These are phyloP conservation scores for Oncopodura yosiiana DNA, from an alignment of 1,140 invertebrate genomes.

Conservation along the genomic window DNA sequence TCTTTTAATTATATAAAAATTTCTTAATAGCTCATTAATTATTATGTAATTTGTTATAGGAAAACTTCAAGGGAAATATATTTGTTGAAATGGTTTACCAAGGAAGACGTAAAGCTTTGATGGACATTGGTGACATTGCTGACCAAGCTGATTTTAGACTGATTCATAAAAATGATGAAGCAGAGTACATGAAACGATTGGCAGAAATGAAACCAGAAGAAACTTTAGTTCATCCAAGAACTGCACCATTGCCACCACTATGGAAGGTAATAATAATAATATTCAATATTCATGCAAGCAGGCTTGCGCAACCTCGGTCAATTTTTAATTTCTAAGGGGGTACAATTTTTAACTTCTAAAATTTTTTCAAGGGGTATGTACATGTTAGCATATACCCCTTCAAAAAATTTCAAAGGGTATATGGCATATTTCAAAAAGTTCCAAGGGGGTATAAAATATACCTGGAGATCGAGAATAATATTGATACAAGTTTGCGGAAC, in stretches of 20 bases:
- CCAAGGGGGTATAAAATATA: no score
- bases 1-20: not conserved
- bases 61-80: constrained; percentile 11
- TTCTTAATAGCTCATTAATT: not conserved
- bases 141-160: constrained; percentile 17
- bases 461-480: no score
- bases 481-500: no score
- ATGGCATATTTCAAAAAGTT: no score
- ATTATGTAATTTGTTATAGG: constrained; percentile 4
- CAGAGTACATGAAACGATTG: not conserved
- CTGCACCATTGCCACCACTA: constrained; percentile 13
- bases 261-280: constrained; percentile 13
- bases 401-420: no score
- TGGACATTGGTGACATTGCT: constrained; percentile 13
- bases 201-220: constrained; percentile 2
- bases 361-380: no score
- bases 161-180: constrained; percentile 21
- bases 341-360: no score
- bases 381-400: no score
- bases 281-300: not conserved
- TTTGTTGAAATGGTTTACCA: constrained; percentile 9
- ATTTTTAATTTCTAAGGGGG: no score
- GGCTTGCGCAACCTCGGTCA: not conserved
- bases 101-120: not conserved
- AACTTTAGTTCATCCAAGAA: constrained; percentile 8